Percentiles rank a stretch among this genome's conserved stretches.
Conservation (phyloP, 2,113 vertebrate species). For the Anolis carolinensis region DNA sequence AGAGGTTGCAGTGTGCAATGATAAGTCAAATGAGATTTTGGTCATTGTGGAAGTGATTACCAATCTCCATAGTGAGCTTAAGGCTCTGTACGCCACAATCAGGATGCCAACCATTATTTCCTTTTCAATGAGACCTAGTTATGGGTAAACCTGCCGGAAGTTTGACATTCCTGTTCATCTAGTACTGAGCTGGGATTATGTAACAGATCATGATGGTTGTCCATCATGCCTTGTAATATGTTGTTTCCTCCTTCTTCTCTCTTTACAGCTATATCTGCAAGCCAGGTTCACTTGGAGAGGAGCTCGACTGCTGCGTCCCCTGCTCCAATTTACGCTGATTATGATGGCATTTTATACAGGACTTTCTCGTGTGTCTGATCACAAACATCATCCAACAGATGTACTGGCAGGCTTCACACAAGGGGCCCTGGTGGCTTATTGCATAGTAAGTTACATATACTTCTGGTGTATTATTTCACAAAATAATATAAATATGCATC, state of each 20-base stretch:
- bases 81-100: too few relatives aligned
- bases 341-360: conserved; percentile 99
- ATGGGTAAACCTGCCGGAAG: conserved; percentile 97
- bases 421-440: conserved; percentile 94
- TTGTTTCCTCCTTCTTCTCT: background rate
- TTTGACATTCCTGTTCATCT: conserved; percentile 96
- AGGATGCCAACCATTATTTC: conserved; percentile 94
- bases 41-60: too few relatives aligned
- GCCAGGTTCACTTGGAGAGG: conserved; percentile 94
- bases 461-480: background rate
- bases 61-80: too few relatives aligned
- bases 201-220: conserved; percentile 92
- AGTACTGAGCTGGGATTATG: conserved; percentile 91
- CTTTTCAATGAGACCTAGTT: conserved; percentile 93
- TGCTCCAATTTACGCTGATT: conserved; percentile 95
- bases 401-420: conserved; percentile 92
- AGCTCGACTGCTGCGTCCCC: conserved; percentile 90
- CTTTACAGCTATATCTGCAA: conserved; percentile 91
- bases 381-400: conserved; percentile 94
- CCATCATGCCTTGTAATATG: fast-evolving
- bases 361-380: conserved; percentile 91
- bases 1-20: too few relatives aligned
- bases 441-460: conserved; percentile 83
- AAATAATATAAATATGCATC: background rate
- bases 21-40: too few relatives aligned